phyloP scores from a whole-genome alignment of 2,797 vertebrate species.

The Sebastes taczanowskii region DNA sequence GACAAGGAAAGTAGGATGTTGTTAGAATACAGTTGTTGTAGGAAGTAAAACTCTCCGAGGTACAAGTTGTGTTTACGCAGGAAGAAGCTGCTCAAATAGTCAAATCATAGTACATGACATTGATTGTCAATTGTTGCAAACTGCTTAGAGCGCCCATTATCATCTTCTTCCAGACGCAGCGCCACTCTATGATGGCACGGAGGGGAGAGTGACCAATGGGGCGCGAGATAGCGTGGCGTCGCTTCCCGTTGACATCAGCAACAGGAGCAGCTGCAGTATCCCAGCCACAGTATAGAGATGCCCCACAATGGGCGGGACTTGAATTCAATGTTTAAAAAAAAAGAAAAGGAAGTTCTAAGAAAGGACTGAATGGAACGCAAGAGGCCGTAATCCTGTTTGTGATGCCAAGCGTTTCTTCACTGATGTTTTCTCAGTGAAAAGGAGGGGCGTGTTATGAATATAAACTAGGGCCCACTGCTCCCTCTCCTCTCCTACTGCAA shows the following conservation, averaged over 20 bases:
- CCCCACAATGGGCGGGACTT: slow-evolving; percentile 28
- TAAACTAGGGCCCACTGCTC: slow-evolving; percentile 58
- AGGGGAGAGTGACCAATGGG: slow-evolving; percentile 80
- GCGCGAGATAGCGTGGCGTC: slow-evolving; percentile 69
- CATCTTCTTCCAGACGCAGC: slow-evolving; percentile 82
- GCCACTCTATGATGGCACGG: slow-evolving; percentile 69
- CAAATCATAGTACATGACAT: not conserved
- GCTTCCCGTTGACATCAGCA: slow-evolving; percentile 74
- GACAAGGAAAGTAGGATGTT: slow-evolving; percentile 6
- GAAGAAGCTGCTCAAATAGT: not conserved
- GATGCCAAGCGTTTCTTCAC: not conserved
- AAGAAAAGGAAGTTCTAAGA: slow-evolving; percentile 3
- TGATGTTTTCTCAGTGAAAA: slow-evolving; percentile 6
- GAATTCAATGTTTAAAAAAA: not conserved
- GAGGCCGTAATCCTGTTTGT: not conserved
- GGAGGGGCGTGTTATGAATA: slow-evolving; percentile 11
- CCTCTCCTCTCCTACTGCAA: slow-evolving; percentile 73
- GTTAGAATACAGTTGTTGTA: not conserved
- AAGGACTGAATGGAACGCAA: slow-evolving; percentile 4
- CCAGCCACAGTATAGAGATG: slow-evolving; percentile 76
- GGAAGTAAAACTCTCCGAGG: not conserved
- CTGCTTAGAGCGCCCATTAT: slow-evolving; percentile 66
- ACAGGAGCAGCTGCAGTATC: slow-evolving; percentile 80
- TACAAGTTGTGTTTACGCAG: slow-evolving; percentile 5
- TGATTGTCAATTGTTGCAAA: slow-evolving; percentile 44